phyloP scores from a whole-genome alignment of 2,888 invertebrate genomes.

The Pseudanteris insignis region DNA sequence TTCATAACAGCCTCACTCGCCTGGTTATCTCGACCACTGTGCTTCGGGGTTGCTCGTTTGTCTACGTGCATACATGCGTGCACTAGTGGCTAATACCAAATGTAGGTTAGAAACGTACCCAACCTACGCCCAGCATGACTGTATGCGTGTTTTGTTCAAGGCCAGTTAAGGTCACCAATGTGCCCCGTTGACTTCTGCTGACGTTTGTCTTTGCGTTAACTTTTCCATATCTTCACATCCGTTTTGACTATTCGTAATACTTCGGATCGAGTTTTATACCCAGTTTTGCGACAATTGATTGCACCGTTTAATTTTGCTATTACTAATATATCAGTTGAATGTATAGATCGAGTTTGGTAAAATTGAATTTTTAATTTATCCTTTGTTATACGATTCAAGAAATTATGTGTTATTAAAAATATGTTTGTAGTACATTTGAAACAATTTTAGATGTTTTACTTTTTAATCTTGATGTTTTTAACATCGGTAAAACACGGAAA shows the following conservation, averaged over 20 bases:
- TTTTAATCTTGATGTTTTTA: too few species aligned
- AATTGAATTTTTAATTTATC: too few species aligned
- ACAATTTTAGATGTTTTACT: too few species aligned
- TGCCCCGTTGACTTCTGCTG: constrained; percentile 25
- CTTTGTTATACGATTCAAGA: too few species aligned
- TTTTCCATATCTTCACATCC: constrained; percentile 8
- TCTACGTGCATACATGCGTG: constrained; percentile 35
- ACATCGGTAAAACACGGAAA: too few species aligned
- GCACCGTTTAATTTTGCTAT: not conserved
- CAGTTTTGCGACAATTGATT: not conserved
- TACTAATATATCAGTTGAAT: not conserved
- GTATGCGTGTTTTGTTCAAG: constrained; percentile 31
- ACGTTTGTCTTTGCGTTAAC: constrained; percentile 27
- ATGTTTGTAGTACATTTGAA: too few species aligned
- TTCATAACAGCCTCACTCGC: constrained; percentile 52
- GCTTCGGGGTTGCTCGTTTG: constrained; percentile 43
- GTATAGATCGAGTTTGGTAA: too few species aligned
- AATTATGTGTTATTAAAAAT: too few species aligned
- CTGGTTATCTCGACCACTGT: constrained; percentile 41
- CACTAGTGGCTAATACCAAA: constrained; percentile 46
- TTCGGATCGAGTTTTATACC: not conserved
- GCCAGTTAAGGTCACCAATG: constrained; percentile 35
- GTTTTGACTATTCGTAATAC: not conserved
- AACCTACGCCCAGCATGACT: constrained; percentile 45
- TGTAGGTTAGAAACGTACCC: constrained; percentile 57